These are phyloP conservation scores for Gandaritis pyraliata DNA, from an alignment of 2,888 invertebrate species.

Conservation along the genomic window DNA sequence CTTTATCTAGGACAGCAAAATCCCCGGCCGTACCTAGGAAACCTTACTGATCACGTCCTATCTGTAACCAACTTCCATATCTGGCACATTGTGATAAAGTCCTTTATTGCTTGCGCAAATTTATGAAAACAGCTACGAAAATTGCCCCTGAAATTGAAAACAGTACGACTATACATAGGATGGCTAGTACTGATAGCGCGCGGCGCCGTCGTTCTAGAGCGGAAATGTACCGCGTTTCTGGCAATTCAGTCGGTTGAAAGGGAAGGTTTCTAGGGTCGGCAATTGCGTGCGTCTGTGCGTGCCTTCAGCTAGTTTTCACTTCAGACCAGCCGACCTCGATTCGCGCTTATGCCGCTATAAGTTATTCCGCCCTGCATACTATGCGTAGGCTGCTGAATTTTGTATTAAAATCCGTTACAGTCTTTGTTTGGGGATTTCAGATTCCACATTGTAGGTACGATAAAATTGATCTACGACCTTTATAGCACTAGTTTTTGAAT, in stretches of 20 bases:
- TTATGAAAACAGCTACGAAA: conserved; percentile 42
- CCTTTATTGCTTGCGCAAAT: conserved; percentile 15
- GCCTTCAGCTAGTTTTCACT: conserved; percentile 74
- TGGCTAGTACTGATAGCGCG: conserved; percentile 28
- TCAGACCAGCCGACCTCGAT: conserved; percentile 77
- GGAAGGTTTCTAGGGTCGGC: conserved; percentile 47
- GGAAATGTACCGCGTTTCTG: conserved; percentile 43
- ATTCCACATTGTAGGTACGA: conserved; percentile 21
- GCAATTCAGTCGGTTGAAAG: conserved; percentile 40
- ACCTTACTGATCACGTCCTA: conserved; percentile 58
- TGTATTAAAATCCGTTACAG: conserved; percentile 48
- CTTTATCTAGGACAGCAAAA: conserved; percentile 64
- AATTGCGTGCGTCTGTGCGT: conserved; percentile 80
- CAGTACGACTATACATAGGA: conserved; percentile 43
- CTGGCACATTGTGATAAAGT: conserved; percentile 44
- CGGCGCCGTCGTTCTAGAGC: conserved; percentile 31
- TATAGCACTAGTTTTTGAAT: too few relatives aligned
- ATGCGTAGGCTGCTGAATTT: conserved; percentile 61
- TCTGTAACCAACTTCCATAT: conserved; percentile 50
- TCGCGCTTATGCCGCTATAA: conserved; percentile 74
- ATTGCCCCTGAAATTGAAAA: conserved; percentile 50
- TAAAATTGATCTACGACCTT: conserved; percentile 4
- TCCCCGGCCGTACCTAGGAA: conserved; percentile 62
- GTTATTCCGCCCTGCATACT: conserved; percentile 76
- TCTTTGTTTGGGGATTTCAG: conserved; percentile 41